These are phyloP conservation scores for Gallirallus australis DNA, from an alignment of 2,797 vertebrate species.

Conservation along the genomic window DNA sequence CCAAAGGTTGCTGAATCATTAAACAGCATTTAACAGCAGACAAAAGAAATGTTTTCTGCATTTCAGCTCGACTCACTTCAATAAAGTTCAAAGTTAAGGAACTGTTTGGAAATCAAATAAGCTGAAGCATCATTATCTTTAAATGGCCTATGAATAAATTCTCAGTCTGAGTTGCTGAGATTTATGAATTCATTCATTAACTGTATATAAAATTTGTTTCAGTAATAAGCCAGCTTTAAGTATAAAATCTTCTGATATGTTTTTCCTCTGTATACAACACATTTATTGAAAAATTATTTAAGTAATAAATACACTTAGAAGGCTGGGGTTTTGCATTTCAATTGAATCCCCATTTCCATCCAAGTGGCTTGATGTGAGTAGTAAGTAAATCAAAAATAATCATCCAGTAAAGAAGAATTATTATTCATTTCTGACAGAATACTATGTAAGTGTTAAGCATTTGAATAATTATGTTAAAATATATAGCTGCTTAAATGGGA, in stretches of 20 bases:
- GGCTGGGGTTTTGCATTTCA: not conserved
- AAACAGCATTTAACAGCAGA: conserved; percentile 4
- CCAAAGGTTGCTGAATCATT: not conserved
- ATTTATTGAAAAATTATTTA: not conserved
- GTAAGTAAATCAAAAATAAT: conserved; percentile 20
- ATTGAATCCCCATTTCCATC: conserved; percentile 1
- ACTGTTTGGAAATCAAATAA: not conserved
- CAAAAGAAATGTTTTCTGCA: conserved; percentile 1
- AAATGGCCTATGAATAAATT: conserved; percentile 7
- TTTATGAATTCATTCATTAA: conserved; percentile 49
- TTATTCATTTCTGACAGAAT: not conserved
- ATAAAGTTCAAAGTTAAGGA: conserved; percentile 6
- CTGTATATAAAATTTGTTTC: conserved; percentile 8
- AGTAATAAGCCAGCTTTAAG: not conserved
- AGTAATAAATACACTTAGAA: conserved; percentile 21
- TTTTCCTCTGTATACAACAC: not conserved
- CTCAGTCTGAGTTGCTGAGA: not conserved
- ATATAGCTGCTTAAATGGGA: not conserved
- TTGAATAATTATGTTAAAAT: not conserved
- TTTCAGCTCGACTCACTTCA: conserved; percentile 28
- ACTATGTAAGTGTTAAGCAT: not conserved
- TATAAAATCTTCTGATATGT: not conserved
- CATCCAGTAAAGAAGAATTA: not conserved
- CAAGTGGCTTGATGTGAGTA: not conserved
- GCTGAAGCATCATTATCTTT: not conserved